phyloP scores from a whole-genome alignment of 2,113 vertebrate species.

The Addax nasomaculatus region DNA sequence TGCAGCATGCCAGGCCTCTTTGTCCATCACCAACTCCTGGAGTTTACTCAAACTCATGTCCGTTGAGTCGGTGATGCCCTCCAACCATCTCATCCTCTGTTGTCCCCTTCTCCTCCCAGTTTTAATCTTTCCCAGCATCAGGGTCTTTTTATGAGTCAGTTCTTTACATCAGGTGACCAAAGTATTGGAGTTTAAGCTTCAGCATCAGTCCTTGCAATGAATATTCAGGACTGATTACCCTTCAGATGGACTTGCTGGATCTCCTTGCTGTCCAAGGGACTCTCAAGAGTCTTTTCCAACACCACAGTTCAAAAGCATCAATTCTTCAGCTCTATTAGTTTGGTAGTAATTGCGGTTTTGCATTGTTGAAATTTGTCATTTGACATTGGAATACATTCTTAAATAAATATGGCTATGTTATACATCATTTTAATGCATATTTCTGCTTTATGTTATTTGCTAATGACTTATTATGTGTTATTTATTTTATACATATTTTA shows the following conservation, averaged over 20 bases:
- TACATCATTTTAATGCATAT: not conserved
- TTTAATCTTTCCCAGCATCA: not conserved
- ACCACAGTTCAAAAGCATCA: not conserved
- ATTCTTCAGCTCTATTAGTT: not conserved
- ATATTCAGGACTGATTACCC: not conserved
- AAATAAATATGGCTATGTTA: not conserved
- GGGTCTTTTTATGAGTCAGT: not conserved
- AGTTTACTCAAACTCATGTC: not conserved
- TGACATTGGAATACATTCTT: not conserved
- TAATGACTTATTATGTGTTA: not conserved
- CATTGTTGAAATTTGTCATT: not conserved
- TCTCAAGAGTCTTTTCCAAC: not conserved
- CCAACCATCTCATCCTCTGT: not conserved
- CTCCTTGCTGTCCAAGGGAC: not conserved
- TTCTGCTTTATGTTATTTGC: not conserved
- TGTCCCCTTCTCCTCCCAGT: not conserved
- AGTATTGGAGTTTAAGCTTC: not conserved
- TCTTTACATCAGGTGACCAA: not conserved
- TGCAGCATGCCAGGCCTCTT: not conserved
- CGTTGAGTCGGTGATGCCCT: not conserved
- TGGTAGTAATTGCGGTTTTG: not conserved
- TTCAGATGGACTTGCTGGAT: not conserved
- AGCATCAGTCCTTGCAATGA: not conserved
- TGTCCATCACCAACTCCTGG: not conserved
- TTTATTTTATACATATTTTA: not conserved